Evolutionary conservation across 2,888 invertebrate genomes (phyloP).

Genomic region (Carabus problematicus): DNA sequence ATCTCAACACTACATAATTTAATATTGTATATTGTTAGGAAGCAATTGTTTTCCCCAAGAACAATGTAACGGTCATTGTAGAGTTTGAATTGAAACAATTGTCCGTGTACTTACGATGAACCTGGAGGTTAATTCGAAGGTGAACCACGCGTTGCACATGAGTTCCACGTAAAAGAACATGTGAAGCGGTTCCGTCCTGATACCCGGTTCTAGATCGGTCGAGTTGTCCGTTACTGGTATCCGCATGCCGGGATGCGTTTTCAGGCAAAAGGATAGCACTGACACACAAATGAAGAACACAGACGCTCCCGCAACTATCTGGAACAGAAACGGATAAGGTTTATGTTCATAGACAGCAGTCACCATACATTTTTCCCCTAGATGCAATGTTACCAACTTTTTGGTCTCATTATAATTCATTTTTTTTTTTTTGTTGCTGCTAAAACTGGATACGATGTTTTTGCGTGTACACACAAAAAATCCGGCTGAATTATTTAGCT

Average conservation of each 20-base stretch:
- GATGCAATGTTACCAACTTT: too few relatives aligned
- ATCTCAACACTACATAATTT: background rate
- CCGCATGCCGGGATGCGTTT: conserved; percentile 89
- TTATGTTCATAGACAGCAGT: too few relatives aligned
- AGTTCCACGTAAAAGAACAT: conserved; percentile 93
- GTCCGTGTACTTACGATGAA: conserved; percentile 74
- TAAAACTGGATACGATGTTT: too few relatives aligned
- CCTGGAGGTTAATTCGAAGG: conserved; percentile 87
- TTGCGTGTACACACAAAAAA: too few relatives aligned
- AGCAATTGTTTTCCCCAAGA: background rate
- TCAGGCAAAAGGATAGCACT: conserved; percentile 94
- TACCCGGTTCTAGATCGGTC: conserved; percentile 37
- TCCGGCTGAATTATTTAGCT: too few relatives aligned
- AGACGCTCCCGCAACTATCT: conserved; percentile 90
- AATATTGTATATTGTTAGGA: background rate
- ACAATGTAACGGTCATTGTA: background rate
- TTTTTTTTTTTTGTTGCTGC: too few relatives aligned
- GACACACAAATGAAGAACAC: conserved; percentile 97
- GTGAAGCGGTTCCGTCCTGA: conserved; percentile 58
- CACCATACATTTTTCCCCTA: too few relatives aligned
- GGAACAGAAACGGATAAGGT: conserved; percentile 52
- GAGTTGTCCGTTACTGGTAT: conserved; percentile 44
- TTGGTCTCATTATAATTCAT: too few relatives aligned
- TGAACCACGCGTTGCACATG: conserved; percentile 96
- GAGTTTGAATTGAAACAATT: background rate